phyloP scores from a whole-genome alignment of 2,797 vertebrate genomes.

The Numenius phaeopus region DNA sequence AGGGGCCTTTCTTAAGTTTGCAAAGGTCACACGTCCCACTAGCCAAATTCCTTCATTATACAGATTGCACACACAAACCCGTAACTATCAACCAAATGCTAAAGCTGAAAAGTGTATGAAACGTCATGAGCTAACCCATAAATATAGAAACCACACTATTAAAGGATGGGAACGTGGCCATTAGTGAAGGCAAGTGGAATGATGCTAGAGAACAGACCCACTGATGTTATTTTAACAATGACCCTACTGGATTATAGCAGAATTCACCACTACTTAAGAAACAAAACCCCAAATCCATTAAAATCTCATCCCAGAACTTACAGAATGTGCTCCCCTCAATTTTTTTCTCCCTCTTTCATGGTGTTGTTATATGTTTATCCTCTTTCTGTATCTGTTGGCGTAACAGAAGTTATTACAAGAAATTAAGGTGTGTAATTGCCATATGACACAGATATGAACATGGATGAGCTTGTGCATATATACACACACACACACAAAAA shows the following conservation, averaged over 20 bases:
- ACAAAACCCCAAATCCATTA: neutral
- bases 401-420: neutral
- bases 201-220: neutral
- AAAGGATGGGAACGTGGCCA: neutral
- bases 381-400: neutral
- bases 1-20: neutral
- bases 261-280: neutral
- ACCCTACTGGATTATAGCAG: no score
- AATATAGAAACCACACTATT: neutral
- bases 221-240: neutral
- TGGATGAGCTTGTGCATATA: neutral
- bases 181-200: neutral
- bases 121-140: neutral
- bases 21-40: neutral
- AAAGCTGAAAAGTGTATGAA: neutral
- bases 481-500: fast-evolving
- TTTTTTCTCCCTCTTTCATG: neutral
- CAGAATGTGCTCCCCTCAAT: neutral
- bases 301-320: neutral
- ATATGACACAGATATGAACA: neutral
- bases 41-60: neutral
- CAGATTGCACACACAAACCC: neutral
- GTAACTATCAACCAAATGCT: neutral
- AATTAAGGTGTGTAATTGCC: neutral
- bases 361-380: neutral